phyloP scores from a whole-genome alignment of 1,140 invertebrate genomes.

The Homalodisca vitripennis region DNA sequence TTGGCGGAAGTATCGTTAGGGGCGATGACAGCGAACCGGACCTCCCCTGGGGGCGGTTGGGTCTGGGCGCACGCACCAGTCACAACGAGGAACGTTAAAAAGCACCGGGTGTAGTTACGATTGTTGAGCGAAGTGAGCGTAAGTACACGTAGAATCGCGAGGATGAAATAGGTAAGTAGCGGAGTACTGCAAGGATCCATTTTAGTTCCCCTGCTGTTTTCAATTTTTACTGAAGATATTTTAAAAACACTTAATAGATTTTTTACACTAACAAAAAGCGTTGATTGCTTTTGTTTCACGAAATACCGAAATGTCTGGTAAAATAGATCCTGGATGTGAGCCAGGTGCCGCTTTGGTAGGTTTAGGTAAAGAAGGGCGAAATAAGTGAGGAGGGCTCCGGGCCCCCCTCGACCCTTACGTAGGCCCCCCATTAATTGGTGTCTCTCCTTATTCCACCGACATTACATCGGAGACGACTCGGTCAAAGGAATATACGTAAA shows the following conservation, averaged over 20 bases:
- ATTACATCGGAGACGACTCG: background rate
- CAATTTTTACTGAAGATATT: too few relatives aligned
- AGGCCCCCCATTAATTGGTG: background rate
- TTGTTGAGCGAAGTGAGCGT: too few relatives aligned
- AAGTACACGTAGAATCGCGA: background rate
- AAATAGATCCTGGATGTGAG: background rate
- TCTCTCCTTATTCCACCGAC: background rate
- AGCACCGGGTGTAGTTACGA: background rate
- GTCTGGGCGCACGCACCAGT: background rate
- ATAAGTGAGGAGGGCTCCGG: background rate
- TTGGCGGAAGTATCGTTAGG: conserved; percentile 58
- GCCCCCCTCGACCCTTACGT: background rate
- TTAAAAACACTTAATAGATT: too few relatives aligned
- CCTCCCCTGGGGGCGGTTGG: conserved; percentile 12
- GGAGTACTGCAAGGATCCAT: background rate
- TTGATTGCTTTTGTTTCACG: conserved; percentile 3
- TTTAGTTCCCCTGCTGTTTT: background rate
- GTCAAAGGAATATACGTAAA: too few relatives aligned
- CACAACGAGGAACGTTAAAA: background rate
- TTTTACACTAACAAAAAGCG: background rate
- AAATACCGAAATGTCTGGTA: conserved; percentile 15
- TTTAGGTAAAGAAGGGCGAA: background rate
- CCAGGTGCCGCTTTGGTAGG: background rate
- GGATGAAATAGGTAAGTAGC: too few relatives aligned
- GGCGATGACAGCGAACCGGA: conserved; percentile 54